Conservation (phyloP, 2,113 vertebrate genomes). For the Bothrops jararaca region DNA sequence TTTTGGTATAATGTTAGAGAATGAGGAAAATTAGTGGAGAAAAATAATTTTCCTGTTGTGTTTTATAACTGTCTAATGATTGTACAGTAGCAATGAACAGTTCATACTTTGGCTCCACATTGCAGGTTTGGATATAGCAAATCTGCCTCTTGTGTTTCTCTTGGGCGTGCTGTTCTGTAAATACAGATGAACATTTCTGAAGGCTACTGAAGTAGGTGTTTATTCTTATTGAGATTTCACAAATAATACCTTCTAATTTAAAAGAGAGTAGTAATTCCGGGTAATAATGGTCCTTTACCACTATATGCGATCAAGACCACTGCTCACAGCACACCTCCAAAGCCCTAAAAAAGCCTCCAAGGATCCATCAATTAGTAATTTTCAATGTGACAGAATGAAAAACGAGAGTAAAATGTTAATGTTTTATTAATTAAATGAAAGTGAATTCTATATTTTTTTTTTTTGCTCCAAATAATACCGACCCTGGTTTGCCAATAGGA, state of each 20-base stretch:
- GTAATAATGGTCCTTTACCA: not conserved
- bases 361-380: not conserved
- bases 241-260: not conserved
- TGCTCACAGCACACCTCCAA: not conserved
- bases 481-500: not conserved
- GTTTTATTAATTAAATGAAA: not conserved
- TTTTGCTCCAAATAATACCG: not conserved
- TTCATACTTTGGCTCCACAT: not conserved
- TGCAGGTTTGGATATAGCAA: not conserved
- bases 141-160: not conserved
- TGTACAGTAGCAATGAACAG: not conserved
- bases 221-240: not conserved
- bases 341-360: not conserved
- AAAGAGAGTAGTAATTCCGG: not conserved
- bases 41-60: accelerated
- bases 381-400: not conserved
- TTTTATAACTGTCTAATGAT: not conserved
- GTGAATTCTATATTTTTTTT: not conserved
- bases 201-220: not conserved
- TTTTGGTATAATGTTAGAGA: constrained; percentile 18
- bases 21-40: not conserved
- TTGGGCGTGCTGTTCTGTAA: not conserved
- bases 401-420: not conserved
- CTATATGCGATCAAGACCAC: not conserved
- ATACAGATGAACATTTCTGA: not conserved